Evolutionary conservation across 30 jellyfish, hydroid and myxozoan species (phyloP).

Genomic region (Hydra vulgaris): DNA sequence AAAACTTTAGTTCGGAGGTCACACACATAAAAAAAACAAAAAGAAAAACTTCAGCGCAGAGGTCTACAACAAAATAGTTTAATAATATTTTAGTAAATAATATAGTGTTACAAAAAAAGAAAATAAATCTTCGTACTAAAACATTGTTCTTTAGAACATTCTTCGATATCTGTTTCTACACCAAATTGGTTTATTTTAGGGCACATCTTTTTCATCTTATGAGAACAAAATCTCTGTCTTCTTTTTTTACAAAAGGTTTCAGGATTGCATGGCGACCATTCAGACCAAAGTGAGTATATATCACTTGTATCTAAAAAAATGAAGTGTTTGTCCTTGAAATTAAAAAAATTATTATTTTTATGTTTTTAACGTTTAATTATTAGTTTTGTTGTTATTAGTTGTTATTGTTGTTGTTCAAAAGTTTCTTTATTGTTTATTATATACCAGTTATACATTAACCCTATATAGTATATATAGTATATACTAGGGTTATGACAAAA

Average conservation of each 20-base stretch:
- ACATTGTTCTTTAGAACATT: conserved; percentile 48
- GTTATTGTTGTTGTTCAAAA: too few relatives aligned
- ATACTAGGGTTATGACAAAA: too few relatives aligned
- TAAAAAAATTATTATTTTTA: too few relatives aligned
- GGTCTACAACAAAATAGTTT: neutral
- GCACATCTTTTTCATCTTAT: conserved; percentile 20
- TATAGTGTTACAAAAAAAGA: neutral
- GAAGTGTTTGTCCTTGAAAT: neutral
- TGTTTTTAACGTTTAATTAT: too few relatives aligned
- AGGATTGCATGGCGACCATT: conserved; percentile 47
- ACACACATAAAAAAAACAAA: too few relatives aligned
- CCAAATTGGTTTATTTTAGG: conserved; percentile 40
- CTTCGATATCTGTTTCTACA: conserved; percentile 23
- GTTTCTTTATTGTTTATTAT: too few relatives aligned
- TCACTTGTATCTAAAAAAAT: conserved; percentile 12
- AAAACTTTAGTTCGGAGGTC: too few relatives aligned
- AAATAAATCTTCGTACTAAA: conserved; percentile 15
- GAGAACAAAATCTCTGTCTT: conserved; percentile 59
- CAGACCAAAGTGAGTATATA: conserved; percentile 50
- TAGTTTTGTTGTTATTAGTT: too few relatives aligned
- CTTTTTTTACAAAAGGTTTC: conserved; percentile 34
- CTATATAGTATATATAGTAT: too few relatives aligned
- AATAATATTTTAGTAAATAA: too few relatives aligned
- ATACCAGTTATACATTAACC: too few relatives aligned
- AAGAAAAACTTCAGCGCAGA: too few relatives aligned